Base-by-base conservation (phyloP, 2,888 invertebrate species). In the Lithophane socia region DNA sequence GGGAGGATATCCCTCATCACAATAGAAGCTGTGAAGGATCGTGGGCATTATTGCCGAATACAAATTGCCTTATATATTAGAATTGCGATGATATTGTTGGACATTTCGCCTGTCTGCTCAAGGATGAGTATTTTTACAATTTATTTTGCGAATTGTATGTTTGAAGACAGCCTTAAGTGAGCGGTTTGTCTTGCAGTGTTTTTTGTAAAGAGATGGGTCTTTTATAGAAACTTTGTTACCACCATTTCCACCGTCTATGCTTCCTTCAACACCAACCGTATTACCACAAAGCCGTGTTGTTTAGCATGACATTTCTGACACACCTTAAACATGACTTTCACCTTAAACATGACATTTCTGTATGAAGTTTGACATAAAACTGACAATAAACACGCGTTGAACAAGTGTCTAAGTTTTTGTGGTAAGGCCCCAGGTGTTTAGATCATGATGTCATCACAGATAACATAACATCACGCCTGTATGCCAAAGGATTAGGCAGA, bases 61-160 rank as follows among this genome's bases (percentile, higher is more conserved):
- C 88, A 86, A 91, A 92, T 91, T 76, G 89, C 81, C 90, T 90
- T 82, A 90, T 91, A 88, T 88, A 90, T 90, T 87, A 88, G 82
- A 89, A 90, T 88, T 88, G 85, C 84, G 85, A 87, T 83, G 86
- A 86, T 87, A 86, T 89, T 82, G 82, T 80, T 63, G 88, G 87
- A 85, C 86, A 82, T 84, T 81, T 60, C 54, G 73, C 74, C 61
- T 80, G 63, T 73, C 21, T 74, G 58, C 75, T 79, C 68, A 79
- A 86, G 77, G 84, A 67, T 79, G 79, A 77, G 73, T 70, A 82
- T 77, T 71, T 79, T 75, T 81, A 82, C 82, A 81, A 86, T 83
- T 84, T 84, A 69, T 64, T 72, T 72, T 56, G 63, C 9, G 71
- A 29, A 81, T 66, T 73, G 74, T 75, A 58, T 66, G 63, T 61